phyloP scores from a whole-genome alignment of 2,113 vertebrate species.

The Perca fluviatilis region DNA sequence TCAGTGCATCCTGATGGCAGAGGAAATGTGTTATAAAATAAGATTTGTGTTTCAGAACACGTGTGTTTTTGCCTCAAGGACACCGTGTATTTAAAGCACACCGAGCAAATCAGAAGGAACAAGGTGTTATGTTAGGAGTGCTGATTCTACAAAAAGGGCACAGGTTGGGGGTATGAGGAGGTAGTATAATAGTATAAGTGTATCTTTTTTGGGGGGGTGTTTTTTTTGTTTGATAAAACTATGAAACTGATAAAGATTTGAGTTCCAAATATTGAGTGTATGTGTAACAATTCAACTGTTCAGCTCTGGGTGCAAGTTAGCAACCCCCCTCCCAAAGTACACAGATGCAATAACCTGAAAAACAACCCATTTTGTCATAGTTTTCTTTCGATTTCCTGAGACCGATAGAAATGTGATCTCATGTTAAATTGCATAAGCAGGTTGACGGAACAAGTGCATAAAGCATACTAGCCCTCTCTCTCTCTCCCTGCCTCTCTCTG shows the following conservation, averaged over 20 bases:
- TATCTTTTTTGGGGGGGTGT: background rate
- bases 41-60: slow-evolving; percentile 22
- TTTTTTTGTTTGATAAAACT: background rate
- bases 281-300: background rate
- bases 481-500: background rate
- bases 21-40: slow-evolving; percentile 9
- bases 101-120: background rate
- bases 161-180: background rate
- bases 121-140: slow-evolving; percentile 21
- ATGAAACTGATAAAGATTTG: background rate
- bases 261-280: background rate
- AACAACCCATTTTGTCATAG: background rate
- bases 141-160: slow-evolving; percentile 40
- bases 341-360: background rate
- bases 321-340: background rate
- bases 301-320: background rate
- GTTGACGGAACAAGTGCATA: slow-evolving; percentile 25
- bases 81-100: background rate
- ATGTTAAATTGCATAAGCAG: slow-evolving; percentile 41
- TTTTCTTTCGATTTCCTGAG: slow-evolving; percentile 29
- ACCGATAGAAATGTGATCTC: slow-evolving; percentile 23
- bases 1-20: slow-evolving; percentile 28
- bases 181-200: background rate
- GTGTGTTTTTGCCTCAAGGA: slow-evolving; percentile 37
- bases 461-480: background rate